Evolutionary conservation across 1,140 invertebrate genomes (phyloP).

Genomic region (Uloborus diversus): DNA sequence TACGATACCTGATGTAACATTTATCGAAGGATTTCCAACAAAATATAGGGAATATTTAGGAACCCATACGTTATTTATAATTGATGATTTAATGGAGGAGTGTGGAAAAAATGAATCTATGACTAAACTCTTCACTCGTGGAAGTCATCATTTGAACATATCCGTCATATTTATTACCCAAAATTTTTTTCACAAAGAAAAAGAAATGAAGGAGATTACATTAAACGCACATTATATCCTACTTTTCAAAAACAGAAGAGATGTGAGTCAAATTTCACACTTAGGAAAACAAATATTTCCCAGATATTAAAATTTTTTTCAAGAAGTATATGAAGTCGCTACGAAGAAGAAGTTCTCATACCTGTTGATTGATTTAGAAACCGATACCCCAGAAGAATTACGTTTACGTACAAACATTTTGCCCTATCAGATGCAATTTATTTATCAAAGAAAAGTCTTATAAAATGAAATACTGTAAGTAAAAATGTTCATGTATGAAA

Average conservation of each 20-base stretch:
- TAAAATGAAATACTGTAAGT: background rate
- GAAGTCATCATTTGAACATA: too few relatives aligned
- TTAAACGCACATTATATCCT: constrained; percentile 8
- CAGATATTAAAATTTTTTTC: background rate
- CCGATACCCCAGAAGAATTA: constrained; percentile 12
- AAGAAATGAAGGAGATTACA: constrained; percentile 6
- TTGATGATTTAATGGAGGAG: too few relatives aligned
- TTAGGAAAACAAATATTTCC: background rate
- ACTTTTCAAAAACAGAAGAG: background rate
- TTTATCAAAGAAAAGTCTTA: background rate
- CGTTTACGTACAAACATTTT: background rate
- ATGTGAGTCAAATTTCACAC: background rate
- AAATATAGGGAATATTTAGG: too few relatives aligned
- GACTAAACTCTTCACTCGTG: too few relatives aligned
- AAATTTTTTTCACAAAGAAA: too few relatives aligned
- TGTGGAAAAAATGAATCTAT: too few relatives aligned
- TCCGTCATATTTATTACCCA: too few relatives aligned
- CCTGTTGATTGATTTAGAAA: constrained; percentile 29
- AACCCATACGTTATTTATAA: too few relatives aligned
- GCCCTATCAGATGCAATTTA: background rate
- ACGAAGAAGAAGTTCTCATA: constrained; percentile 13
- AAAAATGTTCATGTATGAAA: too few relatives aligned
- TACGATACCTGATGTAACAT: too few relatives aligned
- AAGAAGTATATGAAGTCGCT: constrained; percentile 14
- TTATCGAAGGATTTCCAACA: too few relatives aligned